Base-by-base conservation (phyloP, 1,140 invertebrate genomes). In the Drosophila nannoptera region DNA sequence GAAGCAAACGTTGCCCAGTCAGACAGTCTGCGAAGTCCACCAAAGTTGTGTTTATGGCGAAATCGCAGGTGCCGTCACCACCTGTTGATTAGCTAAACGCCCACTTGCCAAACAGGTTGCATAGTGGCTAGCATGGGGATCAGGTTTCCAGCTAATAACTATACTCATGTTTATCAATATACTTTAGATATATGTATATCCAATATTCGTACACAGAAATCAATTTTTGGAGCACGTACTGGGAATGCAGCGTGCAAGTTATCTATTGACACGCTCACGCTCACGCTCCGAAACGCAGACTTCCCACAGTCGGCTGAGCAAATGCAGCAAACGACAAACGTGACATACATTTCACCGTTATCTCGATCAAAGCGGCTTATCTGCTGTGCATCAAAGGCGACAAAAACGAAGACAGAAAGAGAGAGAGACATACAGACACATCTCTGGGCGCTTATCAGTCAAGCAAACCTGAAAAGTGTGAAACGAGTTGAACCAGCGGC, bases 321-420 rank as follows among this genome's bases (percentile, higher is more conserved):
- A 68, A 77, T 52, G 65, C 58, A 52, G 61, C 46, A 75, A 73
- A 67, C 71, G 55, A 58, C 73, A 83, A 70, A 83, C 80, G 81
- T 84, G 80, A 84, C 80, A 84, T 69, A 84, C 81, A 81, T 84
- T 86, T 53, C 60, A 59, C 52, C 56, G 48, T 86, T 86, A 84
- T 84, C 80, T 60, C 35, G 69, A 68, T 83, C 33, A 65, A 22
- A 62, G 59, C 77, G 53, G 72, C 55, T 78, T 84, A 77, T 84
- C 73, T 70, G 22, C 22, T 38, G 36, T n/a, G 7, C 22, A 45
- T 48, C 29, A 38, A 55, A 43, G 14, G n/a, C n/a, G 40, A 42
- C 40, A 12, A 12, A 43, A 14, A 14, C 12, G 12, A 14, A 43
- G 40, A 14, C 6, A 3, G 3, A 14, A 5, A 43, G 7, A 14